Evolutionary conservation across 2,888 invertebrate species (phyloP).

Genomic region (Drosophila leonis): DNA sequence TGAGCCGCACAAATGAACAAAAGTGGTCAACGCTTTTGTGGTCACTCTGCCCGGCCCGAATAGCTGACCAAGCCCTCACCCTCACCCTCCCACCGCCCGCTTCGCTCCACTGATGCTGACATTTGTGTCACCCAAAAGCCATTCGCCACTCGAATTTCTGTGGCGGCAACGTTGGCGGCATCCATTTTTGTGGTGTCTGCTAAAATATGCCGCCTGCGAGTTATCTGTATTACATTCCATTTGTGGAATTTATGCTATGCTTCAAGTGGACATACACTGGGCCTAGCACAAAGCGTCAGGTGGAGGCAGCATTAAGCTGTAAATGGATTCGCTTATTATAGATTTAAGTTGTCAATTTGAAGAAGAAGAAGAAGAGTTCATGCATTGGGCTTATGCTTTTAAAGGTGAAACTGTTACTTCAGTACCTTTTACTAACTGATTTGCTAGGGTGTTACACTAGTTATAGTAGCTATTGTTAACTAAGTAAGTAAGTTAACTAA

Average conservation of each 20-base stretch:
- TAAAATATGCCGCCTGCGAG: slow-evolving; percentile 41
- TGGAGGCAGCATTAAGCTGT: background rate
- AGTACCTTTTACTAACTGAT: too few species aligned
- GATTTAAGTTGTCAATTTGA: slow-evolving; percentile 12
- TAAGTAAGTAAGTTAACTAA: too few species aligned
- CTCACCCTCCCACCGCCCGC: background rate
- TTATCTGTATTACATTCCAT: slow-evolving; percentile 35
- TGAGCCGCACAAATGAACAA: slow-evolving; percentile 74
- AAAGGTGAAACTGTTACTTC: background rate
- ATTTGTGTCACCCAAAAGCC: slow-evolving; percentile 75
- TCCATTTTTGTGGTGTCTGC: slow-evolving; percentile 48
- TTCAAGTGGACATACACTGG: slow-evolving; percentile 31
- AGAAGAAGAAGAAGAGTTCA: background rate
- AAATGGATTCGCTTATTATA: slow-evolving; percentile 2
- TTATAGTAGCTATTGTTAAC: too few species aligned
- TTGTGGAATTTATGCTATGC: slow-evolving; percentile 63
- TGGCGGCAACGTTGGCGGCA: slow-evolving; percentile 42
- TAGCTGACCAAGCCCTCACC: slow-evolving; percentile 45
- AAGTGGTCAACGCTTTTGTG: slow-evolving; percentile 61
- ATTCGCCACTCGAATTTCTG: slow-evolving; percentile 73
- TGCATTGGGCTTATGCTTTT: background rate
- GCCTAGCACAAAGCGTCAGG: background rate
- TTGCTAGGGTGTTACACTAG: too few species aligned
- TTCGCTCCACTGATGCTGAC: slow-evolving; percentile 62
- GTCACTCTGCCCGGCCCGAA: slow-evolving; percentile 59